phyloP scores from a whole-genome alignment of 2,797 vertebrate genomes.

The Coendou prehensilis region DNA sequence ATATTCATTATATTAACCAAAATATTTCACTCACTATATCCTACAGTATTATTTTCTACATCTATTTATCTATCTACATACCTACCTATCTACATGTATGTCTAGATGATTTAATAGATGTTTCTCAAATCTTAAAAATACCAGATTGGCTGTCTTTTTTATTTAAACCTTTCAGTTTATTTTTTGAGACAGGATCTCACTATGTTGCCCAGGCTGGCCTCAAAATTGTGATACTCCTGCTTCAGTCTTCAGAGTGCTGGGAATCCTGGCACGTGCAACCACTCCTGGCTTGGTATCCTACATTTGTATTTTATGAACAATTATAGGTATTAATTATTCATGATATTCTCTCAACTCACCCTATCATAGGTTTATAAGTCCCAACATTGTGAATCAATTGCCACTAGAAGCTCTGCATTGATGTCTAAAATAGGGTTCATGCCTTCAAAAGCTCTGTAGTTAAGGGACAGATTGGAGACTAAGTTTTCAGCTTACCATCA shows the following conservation, averaged over 20 bases:
- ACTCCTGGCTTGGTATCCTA: neutral
- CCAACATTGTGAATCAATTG: neutral
- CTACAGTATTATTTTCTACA: neutral
- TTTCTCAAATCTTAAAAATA: neutral
- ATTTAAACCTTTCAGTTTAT: neutral
- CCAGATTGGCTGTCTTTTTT: neutral
- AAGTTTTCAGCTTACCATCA: constrained; percentile 45
- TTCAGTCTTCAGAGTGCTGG: neutral
- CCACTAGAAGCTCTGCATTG: constrained; percentile 29
- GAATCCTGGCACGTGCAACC: neutral
- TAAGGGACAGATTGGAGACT: constrained; percentile 8
- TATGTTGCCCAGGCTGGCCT: neutral
- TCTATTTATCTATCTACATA: neutral
- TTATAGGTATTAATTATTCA: constrained; percentile 54
- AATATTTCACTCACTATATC: constrained; percentile 6
- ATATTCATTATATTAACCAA: neutral
- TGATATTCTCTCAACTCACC: neutral
- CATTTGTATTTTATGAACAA: constrained; percentile 5
- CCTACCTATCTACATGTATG: neutral
- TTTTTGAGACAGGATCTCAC: neutral
- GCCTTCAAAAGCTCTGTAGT: neutral
- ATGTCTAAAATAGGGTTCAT: constrained; percentile 30
- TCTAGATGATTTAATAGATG: neutral
- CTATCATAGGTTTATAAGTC: constrained; percentile 12
- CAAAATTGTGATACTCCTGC: neutral